A percentile compares a stretch with the other conserved stretches of the same genome.
phyloP scores from a whole-genome alignment of 2,797 vertebrate genomes.

The Mionectes olivaceus region DNA sequence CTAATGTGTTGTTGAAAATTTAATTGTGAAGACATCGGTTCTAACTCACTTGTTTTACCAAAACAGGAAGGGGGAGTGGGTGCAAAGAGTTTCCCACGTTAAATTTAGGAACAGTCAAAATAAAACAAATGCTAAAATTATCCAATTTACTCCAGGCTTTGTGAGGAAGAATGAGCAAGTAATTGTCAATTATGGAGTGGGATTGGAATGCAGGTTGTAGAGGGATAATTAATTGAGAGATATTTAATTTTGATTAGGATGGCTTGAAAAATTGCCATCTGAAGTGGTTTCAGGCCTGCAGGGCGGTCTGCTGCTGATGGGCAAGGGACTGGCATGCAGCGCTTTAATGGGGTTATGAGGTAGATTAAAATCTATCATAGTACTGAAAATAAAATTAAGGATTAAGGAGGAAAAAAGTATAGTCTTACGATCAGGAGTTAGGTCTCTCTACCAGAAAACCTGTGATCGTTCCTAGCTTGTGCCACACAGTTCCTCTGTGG shows the following conservation, averaged over 20 bases:
- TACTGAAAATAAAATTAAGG: slow-evolving; percentile 23
- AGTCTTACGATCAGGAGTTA: not conserved
- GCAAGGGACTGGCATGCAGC: slow-evolving; percentile 20
- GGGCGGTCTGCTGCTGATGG: not conserved
- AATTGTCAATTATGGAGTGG: slow-evolving; percentile 67
- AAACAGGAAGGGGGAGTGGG: slow-evolving; percentile 49
- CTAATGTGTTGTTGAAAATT: slow-evolving; percentile 20
- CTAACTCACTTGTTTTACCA: slow-evolving; percentile 53
- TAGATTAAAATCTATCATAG: slow-evolving; percentile 1
- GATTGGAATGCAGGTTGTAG: slow-evolving; percentile 70
- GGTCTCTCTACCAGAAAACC: not conserved
- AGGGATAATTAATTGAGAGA: slow-evolving; percentile 70
- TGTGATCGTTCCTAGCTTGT: not conserved
- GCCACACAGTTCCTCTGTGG: not conserved
- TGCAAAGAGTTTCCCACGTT: slow-evolving; percentile 62
- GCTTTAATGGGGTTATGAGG: slow-evolving; percentile 10
- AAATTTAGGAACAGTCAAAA: slow-evolving; percentile 63
- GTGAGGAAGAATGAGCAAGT: slow-evolving; percentile 63
- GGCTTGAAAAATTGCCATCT: slow-evolving; percentile 70
- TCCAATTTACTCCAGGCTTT: slow-evolving; percentile 66
- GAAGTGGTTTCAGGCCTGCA: slow-evolving; percentile 49
- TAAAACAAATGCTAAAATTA: slow-evolving; percentile 49
- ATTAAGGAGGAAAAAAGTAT: not conserved
- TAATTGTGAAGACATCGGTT: slow-evolving; percentile 39
- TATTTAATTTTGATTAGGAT: slow-evolving; percentile 47